A percentile compares a stretch with the other conserved stretches of the same genome.
Evolutionary conservation across 2,888 invertebrate species (phyloP).

Genomic region (Petrolisthes manimaculis): DNA sequence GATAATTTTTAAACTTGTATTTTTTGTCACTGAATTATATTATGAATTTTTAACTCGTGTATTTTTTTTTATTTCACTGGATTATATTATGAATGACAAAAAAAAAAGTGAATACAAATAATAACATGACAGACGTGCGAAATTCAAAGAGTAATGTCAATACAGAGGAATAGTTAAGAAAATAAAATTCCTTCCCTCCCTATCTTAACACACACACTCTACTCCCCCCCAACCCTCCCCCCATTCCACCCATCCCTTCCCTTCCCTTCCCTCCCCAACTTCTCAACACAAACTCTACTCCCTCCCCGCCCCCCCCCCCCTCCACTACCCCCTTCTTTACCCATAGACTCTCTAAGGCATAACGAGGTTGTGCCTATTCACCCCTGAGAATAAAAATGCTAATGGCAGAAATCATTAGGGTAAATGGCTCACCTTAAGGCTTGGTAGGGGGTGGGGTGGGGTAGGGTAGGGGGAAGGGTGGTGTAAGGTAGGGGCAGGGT

Average conservation of each 20-base stretch:
- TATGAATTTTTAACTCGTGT: no score
- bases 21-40: no score
- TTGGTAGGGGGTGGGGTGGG: background rate
- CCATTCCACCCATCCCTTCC: constrained; percentile 1
- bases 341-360: constrained; percentile 29
- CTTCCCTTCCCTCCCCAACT: background rate
- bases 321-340: background rate
- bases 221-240: background rate
- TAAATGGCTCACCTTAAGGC: constrained; percentile 31
- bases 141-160: no score
- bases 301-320: background rate
- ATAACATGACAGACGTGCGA: no score
- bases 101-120: no score
- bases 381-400: constrained; percentile 51
- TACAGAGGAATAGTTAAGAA: no score
- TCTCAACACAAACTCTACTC: no score
- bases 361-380: constrained; percentile 38
- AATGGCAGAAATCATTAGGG: constrained; percentile 42
- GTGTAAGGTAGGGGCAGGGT: background rate
- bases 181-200: no score
- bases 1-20: no score
- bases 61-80: no score
- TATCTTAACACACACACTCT: background rate
- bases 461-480: background rate
- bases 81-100: no score